Base-by-base conservation (phyloP, 1,140 invertebrate species). In the Cyclargus thomasi region DNA sequence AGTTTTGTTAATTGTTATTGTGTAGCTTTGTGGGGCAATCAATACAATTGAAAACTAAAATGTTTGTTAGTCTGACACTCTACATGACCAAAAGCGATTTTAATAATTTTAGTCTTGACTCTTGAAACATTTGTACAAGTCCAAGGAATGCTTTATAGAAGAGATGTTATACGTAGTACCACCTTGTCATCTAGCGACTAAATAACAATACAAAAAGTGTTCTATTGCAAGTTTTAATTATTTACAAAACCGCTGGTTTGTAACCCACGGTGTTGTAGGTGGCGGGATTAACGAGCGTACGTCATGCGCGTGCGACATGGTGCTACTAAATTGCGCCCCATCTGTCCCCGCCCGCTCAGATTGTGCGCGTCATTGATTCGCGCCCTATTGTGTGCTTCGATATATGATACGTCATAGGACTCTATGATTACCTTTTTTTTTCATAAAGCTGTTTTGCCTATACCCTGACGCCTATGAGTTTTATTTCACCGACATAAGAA, bases 311-410 rank as follows among this genome's bases (percentile, higher is more conserved):
- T 69, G 68, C 70, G 70, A 29, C n/a, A n/a, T n/a, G n/a, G n/a
- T n/a, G n/a, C n/a, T n/a, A n/a, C 63, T 66, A 67, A 70, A 71
- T 67, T 69, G 67, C 67, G 70, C 69, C 68, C 70, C 80, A 81
- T 78, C 76, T 80, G 82, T 81, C 77, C 1, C 66, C 64, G 68
- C 72, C 80, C 75, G 82, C 75, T 81, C 74, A 75, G 81, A 85
- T 85, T 82, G 83, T 76, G 76, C 74, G 55, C 70, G 74, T 74
- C 72, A 78, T 78, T 78, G 78, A 80, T 82, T 47, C 79, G 74
- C 67, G 71, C 70, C 70, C 64, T 71, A 65, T 67, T 67, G 66
- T 71, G 59, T 53, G 53, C 62, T 21, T 74, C 29, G 76, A 74
- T 74, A 76, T 78, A 72, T 57, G 74, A 78, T 66, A 64, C 59